Conservation (phyloP, 2,113 vertebrate genomes). For the Onychostoma macrolepis region DNA sequence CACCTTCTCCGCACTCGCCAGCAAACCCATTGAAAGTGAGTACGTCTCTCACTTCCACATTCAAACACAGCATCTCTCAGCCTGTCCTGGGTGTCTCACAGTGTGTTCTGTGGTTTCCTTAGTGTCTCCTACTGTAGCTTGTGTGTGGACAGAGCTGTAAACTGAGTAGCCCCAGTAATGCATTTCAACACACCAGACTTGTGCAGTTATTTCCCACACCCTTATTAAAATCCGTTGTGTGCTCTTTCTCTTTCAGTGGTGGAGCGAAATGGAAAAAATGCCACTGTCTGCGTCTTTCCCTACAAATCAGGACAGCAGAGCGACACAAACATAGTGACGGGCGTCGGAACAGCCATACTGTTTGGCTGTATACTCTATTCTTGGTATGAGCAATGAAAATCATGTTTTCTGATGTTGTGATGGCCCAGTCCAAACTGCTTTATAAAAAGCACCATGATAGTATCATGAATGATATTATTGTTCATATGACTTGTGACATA, state of each 20-base stretch:
- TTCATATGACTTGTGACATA: neutral
- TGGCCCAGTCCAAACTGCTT: neutral
- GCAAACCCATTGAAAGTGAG: conserved; percentile 90
- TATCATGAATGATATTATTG: neutral
- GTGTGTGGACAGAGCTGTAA: neutral
- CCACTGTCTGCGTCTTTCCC: conserved; percentile 86
- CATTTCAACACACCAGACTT: neutral
- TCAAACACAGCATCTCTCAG: neutral
- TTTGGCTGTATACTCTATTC: conserved; percentile 91
- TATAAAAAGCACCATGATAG: neutral
- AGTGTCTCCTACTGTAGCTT: neutral
- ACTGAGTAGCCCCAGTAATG: neutral
- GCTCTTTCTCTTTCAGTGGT: conserved; percentile 63
- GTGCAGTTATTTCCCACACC: neutral
- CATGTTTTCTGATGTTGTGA: neutral
- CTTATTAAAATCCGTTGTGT: neutral
- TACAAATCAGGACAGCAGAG: conserved; percentile 81
- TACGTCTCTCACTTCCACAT: conserved; percentile 54
- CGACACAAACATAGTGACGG: conserved; percentile 86
- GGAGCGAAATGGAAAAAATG: conserved; percentile 75
- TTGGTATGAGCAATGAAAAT: conserved; percentile 79
- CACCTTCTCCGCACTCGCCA: conserved; percentile 94
- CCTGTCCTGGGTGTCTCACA: conserved; percentile 17
- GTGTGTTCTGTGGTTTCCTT: neutral
- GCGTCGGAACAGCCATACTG: conserved; percentile 83